Conservation (phyloP, 2,888 invertebrate species). For the Cepaea hortensis region DNA sequence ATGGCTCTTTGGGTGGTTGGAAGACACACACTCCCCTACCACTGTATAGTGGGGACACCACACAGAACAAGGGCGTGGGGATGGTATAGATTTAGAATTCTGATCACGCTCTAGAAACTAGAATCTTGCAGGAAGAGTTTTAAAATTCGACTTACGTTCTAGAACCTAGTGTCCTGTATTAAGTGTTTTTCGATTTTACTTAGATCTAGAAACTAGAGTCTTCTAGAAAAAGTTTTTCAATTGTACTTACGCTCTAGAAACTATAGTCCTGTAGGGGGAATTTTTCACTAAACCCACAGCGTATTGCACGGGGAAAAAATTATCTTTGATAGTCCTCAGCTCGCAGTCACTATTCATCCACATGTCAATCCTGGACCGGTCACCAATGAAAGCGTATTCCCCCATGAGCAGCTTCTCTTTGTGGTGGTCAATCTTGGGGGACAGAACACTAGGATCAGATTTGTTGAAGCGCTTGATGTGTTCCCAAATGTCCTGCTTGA, state of each 20-base stretch:
- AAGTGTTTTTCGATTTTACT: too few species aligned
- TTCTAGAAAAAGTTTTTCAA: too few species aligned
- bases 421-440: slow-evolving; percentile 54
- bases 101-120: too few species aligned
- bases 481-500: slow-evolving; percentile 52
- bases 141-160: too few species aligned
- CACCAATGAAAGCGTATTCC: slow-evolving; percentile 59
- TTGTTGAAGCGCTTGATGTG: slow-evolving; percentile 51
- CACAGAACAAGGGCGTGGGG: too few species aligned
- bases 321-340: slow-evolving; percentile 63
- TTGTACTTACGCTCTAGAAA: slow-evolving; percentile 66
- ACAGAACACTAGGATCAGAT: slow-evolving; percentile 60
- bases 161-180: too few species aligned
- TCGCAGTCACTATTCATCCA: slow-evolving; percentile 61
- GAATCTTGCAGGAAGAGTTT: too few species aligned
- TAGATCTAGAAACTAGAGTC: too few species aligned
- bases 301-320: slow-evolving; percentile 64
- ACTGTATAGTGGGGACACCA: too few species aligned
- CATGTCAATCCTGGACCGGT: slow-evolving; percentile 61
- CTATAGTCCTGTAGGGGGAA: slow-evolving; percentile 62
- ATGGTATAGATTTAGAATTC: too few species aligned
- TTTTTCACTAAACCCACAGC: slow-evolving; percentile 66
- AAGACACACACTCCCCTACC: too few species aligned
- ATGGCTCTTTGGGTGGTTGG: too few species aligned
- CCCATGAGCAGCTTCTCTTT: slow-evolving; percentile 56